phyloP scores from a whole-genome alignment of 2,888 invertebrate genomes.

The Caenorhabditis wallacei region DNA sequence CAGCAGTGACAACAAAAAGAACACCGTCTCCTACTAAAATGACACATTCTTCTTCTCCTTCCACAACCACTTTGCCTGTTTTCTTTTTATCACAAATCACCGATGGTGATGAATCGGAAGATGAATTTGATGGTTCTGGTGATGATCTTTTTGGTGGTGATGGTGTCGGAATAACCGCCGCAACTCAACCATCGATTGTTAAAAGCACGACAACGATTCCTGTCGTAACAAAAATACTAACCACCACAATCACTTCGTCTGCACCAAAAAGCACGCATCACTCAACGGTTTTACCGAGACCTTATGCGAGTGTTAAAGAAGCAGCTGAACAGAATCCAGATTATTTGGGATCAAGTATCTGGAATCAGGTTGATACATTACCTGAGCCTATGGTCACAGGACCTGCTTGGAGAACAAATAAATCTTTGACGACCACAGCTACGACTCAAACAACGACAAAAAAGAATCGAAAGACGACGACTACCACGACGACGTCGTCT shows the following conservation, averaged over 20 bases:
- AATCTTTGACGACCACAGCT: conserved; percentile 57
- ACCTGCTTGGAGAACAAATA: conserved; percentile 71
- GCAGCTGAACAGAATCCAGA: conserved; percentile 75
- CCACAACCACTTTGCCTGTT: conserved; percentile 63
- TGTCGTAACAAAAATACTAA: conserved; percentile 56
- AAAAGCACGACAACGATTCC: conserved; percentile 52
- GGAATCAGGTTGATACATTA: conserved; percentile 67
- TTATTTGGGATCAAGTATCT: conserved; percentile 71
- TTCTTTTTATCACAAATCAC: conserved; percentile 64
- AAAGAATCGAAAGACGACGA: conserved; percentile 55
- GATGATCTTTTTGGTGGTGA: conserved; percentile 59
- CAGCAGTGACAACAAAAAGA: conserved; percentile 38
- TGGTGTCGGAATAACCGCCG: conserved; percentile 60
- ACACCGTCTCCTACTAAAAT: conserved; percentile 42
- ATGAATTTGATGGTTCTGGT: conserved; percentile 66
- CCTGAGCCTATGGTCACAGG: conserved; percentile 73
- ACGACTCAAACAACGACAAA: conserved; percentile 47
- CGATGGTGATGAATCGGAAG: conserved; percentile 51
- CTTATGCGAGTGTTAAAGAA: conserved; percentile 72
- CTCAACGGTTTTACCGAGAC: conserved; percentile 71
- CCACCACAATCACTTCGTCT: conserved; percentile 54
- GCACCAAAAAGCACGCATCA: conserved; percentile 56
- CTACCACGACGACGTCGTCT: conserved; percentile 54
- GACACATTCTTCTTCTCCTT: not conserved
- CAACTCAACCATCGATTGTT: conserved; percentile 61